Percentiles rank a stretch among this genome's conserved stretches.
Conservation (phyloP, 1,140 invertebrate genomes). For the Danaus plexippus region DNA sequence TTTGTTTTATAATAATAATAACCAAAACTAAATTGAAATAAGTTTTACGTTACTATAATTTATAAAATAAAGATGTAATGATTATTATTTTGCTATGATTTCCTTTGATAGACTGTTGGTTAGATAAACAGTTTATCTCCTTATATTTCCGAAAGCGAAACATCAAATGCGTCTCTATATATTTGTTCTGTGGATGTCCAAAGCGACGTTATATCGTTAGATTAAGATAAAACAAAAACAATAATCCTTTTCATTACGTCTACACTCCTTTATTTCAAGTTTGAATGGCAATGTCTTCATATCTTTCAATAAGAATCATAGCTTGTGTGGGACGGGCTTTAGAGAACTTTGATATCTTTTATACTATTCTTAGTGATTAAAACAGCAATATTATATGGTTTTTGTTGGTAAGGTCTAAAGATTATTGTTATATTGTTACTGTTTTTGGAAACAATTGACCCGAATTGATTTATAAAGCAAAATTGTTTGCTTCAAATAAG, state of each 20-base stretch:
- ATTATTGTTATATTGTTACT: no score
- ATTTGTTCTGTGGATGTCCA: conserved; percentile 30
- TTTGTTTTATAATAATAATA: no score
- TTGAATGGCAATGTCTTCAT: conserved; percentile 46
- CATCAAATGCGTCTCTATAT: conserved; percentile 26
- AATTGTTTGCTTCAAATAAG: no score
- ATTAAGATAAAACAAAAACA: conserved; percentile 70
- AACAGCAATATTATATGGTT: conserved; percentile 6
- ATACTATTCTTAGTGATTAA: conserved; percentile 32
- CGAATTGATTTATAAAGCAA: no score
- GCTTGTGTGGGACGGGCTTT: conserved; percentile 44
- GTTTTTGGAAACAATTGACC: no score
- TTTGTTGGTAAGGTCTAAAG: no score
- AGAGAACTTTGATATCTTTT: conserved; percentile 39
- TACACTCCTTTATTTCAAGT: conserved; percentile 56
- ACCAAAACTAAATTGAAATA: no score
- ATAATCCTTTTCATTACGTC: conserved; percentile 66
- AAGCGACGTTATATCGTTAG: conserved; percentile 55
- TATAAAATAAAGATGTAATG: not conserved
- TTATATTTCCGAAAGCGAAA: conserved; percentile 1
- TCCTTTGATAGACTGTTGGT: no score
- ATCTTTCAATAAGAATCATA: conserved; percentile 15
- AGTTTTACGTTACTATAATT: not conserved
- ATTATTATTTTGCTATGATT: not conserved
- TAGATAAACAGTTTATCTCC: no score